Conservation (phyloP, 2,888 invertebrate genomes). For the Mantis religiosa region DNA sequence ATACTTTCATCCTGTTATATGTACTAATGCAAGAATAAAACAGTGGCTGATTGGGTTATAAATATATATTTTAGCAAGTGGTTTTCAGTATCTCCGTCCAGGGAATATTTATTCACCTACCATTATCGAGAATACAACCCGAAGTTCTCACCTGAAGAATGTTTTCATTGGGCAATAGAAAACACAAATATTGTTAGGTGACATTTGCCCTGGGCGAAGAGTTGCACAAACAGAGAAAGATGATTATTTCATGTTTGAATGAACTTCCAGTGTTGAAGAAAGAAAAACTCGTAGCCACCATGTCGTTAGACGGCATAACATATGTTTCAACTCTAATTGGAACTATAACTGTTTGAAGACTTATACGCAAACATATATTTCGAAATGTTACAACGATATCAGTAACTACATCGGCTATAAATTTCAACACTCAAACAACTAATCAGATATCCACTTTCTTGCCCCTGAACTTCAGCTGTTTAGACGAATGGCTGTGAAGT, state of each 20-base stretch:
- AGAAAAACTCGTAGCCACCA: not conserved
- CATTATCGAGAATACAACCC: too few species aligned
- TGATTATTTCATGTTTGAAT: not conserved
- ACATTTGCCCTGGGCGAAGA: not conserved
- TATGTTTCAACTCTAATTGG: not conserved
- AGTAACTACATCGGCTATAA: not conserved
- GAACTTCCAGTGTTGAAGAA: not conserved
- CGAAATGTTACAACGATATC: not conserved
- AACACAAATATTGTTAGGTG: not conserved
- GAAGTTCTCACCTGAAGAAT: too few species aligned
- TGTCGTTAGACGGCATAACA: not conserved
- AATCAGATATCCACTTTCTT: not conserved
- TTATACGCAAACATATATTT: not conserved
- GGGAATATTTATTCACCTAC: too few species aligned
- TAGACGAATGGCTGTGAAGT: not conserved
- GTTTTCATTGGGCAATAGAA: too few species aligned
- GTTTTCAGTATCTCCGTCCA: too few species aligned
- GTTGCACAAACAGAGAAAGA: not conserved
- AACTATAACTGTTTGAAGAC: not conserved
- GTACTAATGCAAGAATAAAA: too few species aligned
- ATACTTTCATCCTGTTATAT: too few species aligned
- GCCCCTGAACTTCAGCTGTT: not conserved
- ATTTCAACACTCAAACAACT: not conserved
- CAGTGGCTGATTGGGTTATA: too few species aligned
- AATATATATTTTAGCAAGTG: too few species aligned